Evolutionary conservation across 2,888 invertebrate species (phyloP), one percentile per base, ranked within the genome.

Genomic region (Meta bourneti): DNA sequence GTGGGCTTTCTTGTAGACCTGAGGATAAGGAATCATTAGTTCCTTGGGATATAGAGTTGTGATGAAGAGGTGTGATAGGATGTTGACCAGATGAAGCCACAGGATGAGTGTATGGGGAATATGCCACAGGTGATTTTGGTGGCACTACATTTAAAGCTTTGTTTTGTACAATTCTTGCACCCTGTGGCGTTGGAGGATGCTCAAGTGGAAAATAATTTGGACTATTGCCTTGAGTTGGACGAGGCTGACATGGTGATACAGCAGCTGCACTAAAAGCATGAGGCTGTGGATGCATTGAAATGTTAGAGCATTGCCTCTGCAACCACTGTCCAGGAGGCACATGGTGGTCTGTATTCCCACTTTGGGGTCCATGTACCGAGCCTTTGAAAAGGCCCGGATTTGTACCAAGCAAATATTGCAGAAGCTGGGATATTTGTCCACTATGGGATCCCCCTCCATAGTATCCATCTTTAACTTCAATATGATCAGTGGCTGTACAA

Each of bases 401-500:
- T 19, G 85, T 85, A 11, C 75, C 82, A 61, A 93, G 86, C 49
- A 93, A 74, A 71, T 90, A 90, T 79, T 92, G 90, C 69, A 92
- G 82, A 71, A 93, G 86, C 16, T 92, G 90, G 19, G 93, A 92
- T 13, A 78, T 51, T 70, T 89, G 92, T n/a, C 93, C 92, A 88
- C 89, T 74, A 51, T 92, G 92, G n/a, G 91, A 74, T 49, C 70
- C 84, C 49, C 90, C 86, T 7, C 92, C 93, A 81, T 85, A 92
- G 79, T 93, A 93, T 16, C 93, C 93, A 91, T 93, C 93, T 88
- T 93, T 93, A 4, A 92, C 92, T 74, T 93, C 92, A 78, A 93
- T 93, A 72, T 90, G 87, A 61, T 93, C 86, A 54, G 93, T 91
- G 49, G 69, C 16, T 54, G 93, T 86, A 72, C 92, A 74, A 48